A percentile compares a stretch with the other conserved stretches of the same genome.
These are phyloP conservation scores for Drosophila maculinotata DNA, from an alignment of 2,888 invertebrate species.

Conservation along the genomic window DNA sequence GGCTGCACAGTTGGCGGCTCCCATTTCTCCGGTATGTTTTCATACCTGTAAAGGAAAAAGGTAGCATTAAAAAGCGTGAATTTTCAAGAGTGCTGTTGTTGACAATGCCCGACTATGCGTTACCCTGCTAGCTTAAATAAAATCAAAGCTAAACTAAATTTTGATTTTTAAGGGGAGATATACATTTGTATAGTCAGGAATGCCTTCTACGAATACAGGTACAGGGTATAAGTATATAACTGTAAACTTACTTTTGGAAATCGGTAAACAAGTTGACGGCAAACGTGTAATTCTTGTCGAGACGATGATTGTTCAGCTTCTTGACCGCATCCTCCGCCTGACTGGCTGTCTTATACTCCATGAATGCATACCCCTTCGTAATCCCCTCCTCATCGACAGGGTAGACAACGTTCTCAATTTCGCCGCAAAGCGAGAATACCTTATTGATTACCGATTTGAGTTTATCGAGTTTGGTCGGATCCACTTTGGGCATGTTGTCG, in stretches of 20 bases:
- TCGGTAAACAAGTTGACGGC: slow-evolving; percentile 97
- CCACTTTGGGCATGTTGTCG: slow-evolving; percentile 98
- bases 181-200: no score
- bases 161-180: no score
- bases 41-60: slow-evolving; percentile 87
- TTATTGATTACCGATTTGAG: slow-evolving; percentile 96
- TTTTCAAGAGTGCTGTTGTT: no score
- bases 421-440: slow-evolving; percentile 94
- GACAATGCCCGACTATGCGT: no score
- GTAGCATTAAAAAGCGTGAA: not conserved
- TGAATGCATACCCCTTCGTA: slow-evolving; percentile 96
- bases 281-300: slow-evolving; percentile 98
- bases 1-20: slow-evolving; percentile 94
- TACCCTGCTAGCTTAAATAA: no score
- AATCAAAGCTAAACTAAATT: no score
- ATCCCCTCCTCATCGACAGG: slow-evolving; percentile 92
- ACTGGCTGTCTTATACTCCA: slow-evolving; percentile 94
- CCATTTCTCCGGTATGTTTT: slow-evolving; percentile 96
- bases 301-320: slow-evolving; percentile 94
- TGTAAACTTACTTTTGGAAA: slow-evolving; percentile 92
- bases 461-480: slow-evolving; percentile 95
- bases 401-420: slow-evolving; percentile 94
- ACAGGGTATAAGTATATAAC: not conserved
- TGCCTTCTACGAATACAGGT: no score
- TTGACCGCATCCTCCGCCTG: slow-evolving; percentile 96